Evolutionary conservation across 1,140 invertebrate genomes (phyloP), one percentile per base, ranked within the genome.

Genomic region (Babylonia areolata): DNA sequence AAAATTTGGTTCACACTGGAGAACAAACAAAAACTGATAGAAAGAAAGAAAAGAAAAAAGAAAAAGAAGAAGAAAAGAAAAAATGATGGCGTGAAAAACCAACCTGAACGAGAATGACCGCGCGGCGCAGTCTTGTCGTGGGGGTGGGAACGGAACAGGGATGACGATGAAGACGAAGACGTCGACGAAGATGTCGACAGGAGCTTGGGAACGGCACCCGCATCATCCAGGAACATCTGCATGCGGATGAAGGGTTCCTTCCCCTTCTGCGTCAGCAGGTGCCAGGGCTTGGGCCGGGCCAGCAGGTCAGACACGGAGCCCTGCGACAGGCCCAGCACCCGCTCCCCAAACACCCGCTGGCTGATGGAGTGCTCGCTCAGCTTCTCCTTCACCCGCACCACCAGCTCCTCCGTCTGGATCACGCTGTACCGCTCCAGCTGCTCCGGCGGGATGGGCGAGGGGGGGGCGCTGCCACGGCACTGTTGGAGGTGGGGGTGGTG

Each of bases 351-450:
- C 77, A 99, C 95, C 86, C 99, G 96, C 95, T 99, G 99, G 87
- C 98, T 99, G 91, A 99, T 99, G 82, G 98, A 99, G 95, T 99
- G 99, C 94, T 99, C 98, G 90, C 97, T 99, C 73, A 99, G 95
- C 88, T 98, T 98, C 94, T 99, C 99, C 95, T 99, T 99, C 3
- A 99, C 96, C 95, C 97, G 87, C 84, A 98, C 97, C 39, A 99
- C 99, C 88, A 99, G 98, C 88, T 99, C 98, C 95, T 99, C 99
- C 0, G 99, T 99, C 93, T 99, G 99, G 75, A 99, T 96, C 94
- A 98, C 98, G 92, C 98, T 98, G 95, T 99, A 99, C 94, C 98
- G 96, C 94, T 99, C 99, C 94, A 99, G 99, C 93, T 99, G 98
- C 92, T 99, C 98, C 93, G 99, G 99, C 0, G 98, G 99, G 86